phyloP scores from a whole-genome alignment of 2,888 invertebrate genomes.

The Stenchaetothrips biformis region DNA sequence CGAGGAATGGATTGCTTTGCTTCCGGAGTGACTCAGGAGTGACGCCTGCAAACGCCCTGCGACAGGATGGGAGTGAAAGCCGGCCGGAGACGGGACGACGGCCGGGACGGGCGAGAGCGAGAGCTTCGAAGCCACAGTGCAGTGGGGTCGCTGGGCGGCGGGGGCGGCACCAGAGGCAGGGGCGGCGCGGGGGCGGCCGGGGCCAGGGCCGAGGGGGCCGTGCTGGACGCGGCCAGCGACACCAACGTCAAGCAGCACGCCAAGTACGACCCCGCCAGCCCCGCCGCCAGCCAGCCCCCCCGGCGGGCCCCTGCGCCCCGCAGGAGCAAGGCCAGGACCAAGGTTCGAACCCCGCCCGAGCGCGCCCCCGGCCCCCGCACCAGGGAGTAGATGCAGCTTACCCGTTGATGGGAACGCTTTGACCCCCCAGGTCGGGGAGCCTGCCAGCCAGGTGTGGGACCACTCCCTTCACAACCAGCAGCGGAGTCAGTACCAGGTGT shows the following conservation, averaged over 20 bases:
- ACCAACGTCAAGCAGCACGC: conserved; percentile 11
- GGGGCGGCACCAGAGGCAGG: not conserved
- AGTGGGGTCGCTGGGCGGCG: not conserved
- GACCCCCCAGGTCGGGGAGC: not conserved
- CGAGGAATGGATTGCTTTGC: too few species aligned
- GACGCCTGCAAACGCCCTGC: too few species aligned
- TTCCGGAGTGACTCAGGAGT: too few species aligned
- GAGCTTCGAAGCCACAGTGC: not conserved
- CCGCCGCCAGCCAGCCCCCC: not conserved
- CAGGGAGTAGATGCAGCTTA: too few species aligned
- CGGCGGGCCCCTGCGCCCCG: not conserved
- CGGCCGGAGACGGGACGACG: not conserved
- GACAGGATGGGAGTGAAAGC: not conserved
- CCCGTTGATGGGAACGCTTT: too few species aligned
- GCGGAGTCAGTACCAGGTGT: not conserved
- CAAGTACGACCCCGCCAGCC: not conserved
- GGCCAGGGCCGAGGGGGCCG: not conserved
- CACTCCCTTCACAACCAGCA: not conserved
- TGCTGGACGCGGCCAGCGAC: not conserved
- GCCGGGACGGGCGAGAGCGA: not conserved
- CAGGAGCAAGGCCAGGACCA: not conserved
- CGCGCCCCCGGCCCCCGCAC: too few species aligned
- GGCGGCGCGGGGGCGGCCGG: not conserved
- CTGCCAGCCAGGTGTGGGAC: not conserved
- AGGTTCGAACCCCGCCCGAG: too few species aligned